These are phyloP conservation scores for Onychorhynchus coronatus DNA, from an alignment of 2,113 vertebrate species.

Conservation along the genomic window DNA sequence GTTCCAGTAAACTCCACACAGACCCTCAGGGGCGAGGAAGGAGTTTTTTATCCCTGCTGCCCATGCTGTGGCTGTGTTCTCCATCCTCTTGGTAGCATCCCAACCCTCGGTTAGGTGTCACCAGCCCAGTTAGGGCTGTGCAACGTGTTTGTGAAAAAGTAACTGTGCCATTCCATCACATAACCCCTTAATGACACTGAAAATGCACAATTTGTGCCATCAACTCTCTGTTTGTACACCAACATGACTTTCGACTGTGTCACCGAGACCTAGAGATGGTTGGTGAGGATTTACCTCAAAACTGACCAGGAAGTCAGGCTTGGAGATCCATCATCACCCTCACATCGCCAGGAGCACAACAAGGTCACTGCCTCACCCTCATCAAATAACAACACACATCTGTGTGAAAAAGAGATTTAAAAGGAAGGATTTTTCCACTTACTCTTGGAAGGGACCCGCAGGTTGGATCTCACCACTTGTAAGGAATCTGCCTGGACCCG, in stretches of 20 bases:
- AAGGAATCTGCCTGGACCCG: constrained; percentile 89
- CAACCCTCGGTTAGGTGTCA: not conserved
- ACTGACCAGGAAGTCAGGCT: not conserved
- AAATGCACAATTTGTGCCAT: not conserved
- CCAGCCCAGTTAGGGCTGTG: not conserved
- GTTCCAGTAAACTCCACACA: not conserved
- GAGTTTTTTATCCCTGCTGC: not conserved
- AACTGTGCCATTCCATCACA: not conserved
- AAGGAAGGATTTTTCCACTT: constrained; percentile 46
- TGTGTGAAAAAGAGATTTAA: too few species aligned
- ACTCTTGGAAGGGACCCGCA: constrained; percentile 89
- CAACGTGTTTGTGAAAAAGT: not conserved
- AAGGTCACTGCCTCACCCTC: not conserved
- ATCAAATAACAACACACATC: fast-evolving
- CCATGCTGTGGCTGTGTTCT: not conserved
- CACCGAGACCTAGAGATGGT: not conserved
- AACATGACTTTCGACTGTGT: not conserved
- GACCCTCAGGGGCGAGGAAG: not conserved
- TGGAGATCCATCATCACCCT: fast-evolving
- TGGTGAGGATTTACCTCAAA: not conserved
- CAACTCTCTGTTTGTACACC: not conserved
- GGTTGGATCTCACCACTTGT: constrained; percentile 80
- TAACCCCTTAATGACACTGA: not conserved
- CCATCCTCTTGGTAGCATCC: fast-evolving
- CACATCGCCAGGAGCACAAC: not conserved